phyloP scores from a whole-genome alignment of 30 jellyfish, hydroid and myxozoan genomes.

The Turritopsis rubra region DNA sequence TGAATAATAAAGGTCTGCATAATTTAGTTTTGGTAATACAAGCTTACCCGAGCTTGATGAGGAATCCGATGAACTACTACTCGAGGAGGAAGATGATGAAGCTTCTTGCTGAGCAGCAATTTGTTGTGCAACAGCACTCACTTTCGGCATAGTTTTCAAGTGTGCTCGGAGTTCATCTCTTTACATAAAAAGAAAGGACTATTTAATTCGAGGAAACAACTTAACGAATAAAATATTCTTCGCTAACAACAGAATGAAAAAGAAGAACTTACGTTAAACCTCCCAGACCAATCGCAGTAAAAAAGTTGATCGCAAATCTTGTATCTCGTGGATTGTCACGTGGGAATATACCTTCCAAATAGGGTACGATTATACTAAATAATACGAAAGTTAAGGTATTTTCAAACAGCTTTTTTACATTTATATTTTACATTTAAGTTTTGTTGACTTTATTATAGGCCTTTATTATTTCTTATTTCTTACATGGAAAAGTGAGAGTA shows the following conservation, averaged over 20 bases:
- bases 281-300: constrained; percentile 99
- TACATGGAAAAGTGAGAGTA: background rate
- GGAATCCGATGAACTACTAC: constrained; percentile 45
- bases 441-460: too few species aligned
- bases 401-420: too few species aligned
- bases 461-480: too few species aligned
- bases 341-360: constrained; percentile 92
- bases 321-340: constrained; percentile 97
- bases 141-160: constrained; percentile 75
- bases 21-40: too few species aligned
- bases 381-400: too few species aligned
- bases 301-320: constrained; percentile 91
- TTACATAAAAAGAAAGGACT: background rate
- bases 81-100: constrained; percentile 38
- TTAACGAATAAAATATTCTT: background rate
- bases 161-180: constrained; percentile 88
- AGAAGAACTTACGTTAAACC: constrained; percentile 79
- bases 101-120: constrained; percentile 42
- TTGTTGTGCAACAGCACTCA: constrained; percentile 42
- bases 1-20: too few species aligned
- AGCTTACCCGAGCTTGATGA: constrained; percentile 11
- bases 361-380: constrained; percentile 76
- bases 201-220: background rate
- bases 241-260: background rate
- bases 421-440: too few species aligned